Evolutionary conservation across 2,888 invertebrate species (phyloP).

Genomic region (Drosophila subsilvestris): DNA sequence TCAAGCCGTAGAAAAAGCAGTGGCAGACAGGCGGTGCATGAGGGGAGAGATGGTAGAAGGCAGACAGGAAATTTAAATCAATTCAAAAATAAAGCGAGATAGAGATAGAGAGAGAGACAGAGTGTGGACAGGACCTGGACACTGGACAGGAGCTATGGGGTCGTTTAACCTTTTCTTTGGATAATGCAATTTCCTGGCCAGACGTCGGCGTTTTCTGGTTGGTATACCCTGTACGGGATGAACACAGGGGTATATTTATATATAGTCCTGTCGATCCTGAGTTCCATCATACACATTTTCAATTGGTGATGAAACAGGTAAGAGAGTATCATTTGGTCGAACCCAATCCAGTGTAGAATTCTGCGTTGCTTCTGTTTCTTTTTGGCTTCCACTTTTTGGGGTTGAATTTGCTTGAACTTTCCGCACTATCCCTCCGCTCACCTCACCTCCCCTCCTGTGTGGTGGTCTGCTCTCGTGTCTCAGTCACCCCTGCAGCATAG

Average conservation of each 20-base stretch:
- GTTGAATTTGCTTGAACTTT: conserved; percentile 52
- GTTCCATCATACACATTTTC: no score
- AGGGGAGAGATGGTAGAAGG: conserved; percentile 1
- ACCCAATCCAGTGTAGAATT: background rate
- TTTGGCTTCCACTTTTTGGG: conserved; percentile 6
- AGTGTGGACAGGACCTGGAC: conserved; percentile 23
- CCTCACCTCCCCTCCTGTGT: conserved; percentile 7
- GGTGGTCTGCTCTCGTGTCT: background rate
- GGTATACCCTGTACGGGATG: background rate
- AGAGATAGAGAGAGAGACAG: conserved; percentile 4
- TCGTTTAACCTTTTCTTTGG: conserved; percentile 49
- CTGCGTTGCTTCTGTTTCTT: conserved; percentile 12
- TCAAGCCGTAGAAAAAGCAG: conserved; percentile 18
- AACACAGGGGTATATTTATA: background rate
- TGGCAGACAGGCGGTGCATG: background rate
- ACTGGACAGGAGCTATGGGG: conserved; percentile 30
- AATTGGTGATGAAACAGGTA: background rate
- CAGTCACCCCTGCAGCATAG: conserved; percentile 40
- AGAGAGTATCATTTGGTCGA: background rate
- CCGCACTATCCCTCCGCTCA: conserved; percentile 15
- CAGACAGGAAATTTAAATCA: conserved; percentile 61
- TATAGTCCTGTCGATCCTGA: no score
- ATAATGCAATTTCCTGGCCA: conserved; percentile 79
- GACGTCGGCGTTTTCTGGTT: conserved; percentile 50
- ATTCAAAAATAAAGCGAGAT: conserved; percentile 24